Base-by-base conservation (phyloP, 92 coral and sea anemone species). In the Bergia puertoricense region DNA sequence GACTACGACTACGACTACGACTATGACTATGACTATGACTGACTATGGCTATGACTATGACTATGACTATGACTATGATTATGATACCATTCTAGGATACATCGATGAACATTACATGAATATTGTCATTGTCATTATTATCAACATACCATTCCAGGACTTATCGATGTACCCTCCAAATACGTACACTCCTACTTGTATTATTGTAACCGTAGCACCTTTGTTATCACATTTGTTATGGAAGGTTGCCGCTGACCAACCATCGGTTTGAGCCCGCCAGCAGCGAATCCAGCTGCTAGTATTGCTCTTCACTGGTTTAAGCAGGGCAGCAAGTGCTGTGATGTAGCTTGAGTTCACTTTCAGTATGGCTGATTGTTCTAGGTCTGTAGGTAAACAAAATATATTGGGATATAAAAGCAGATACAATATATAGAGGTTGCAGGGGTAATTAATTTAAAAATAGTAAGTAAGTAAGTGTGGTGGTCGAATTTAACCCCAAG, bases 241-340 rank as follows among this genome's bases (percentile, higher is more conserved):
- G 75, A 82, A 82, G 20, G 86, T 82, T 6, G 62, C 22, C 10
- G 86, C 86, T 43, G 73, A 41, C 86, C 86, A 82, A 42, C 86
- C 86, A 62, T 66, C 56, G 39, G 86, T 67, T 69, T 82, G 22
- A 43, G 76, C 86, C 56, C 86, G 65, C 86, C 86, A 82, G 38
- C 86, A 82, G 48, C 46, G 86, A 67, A 69, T 45, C 86, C 86
- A 82, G 16, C 38, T 23, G 20, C 76, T 42, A 22, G 38, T n/a
- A 54, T n/a, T 67, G 62, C 37, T 67, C 57, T 67, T 82, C 10
- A 82, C 86, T 10, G 86, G 86, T 2, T 14, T 9, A 3, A 82
- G 86, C 22, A 82, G 30, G 14, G 76, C 9, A 0, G 22, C 76
- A 11, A 82, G 76, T n/a, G 50, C 41, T 0, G 50, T 67, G 75